Evolutionary conservation across 2,113 vertebrate species (phyloP), one percentile per base, ranked within the genome.

Genomic region (Heterocephalus glaber): DNA sequence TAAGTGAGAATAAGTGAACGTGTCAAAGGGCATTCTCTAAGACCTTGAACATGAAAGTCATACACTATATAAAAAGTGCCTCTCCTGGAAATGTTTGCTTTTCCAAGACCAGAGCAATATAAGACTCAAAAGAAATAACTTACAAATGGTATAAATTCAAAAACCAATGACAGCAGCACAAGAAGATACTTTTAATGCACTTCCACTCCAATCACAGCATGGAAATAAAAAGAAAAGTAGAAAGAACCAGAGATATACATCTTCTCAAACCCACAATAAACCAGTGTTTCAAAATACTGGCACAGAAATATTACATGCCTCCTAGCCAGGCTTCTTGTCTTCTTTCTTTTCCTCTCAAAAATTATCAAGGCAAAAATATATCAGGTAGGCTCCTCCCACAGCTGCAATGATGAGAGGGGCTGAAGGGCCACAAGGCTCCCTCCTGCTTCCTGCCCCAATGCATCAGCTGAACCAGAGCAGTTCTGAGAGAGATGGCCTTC

Each of bases 321-420:
- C 8, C 7, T 35, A 44, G 58, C 8, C 38, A n/a, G 17, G 24
- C 24, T 54, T 17, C n/a, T 44, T 88, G 26, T 24, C 14, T 35
- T 35, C 11, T 44, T 76, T 66, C 41, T 54, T 58, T 74, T n/a
- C 47, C 44, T 49, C 65, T 19, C 12, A 66, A 38, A 65, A 30
- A 52, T 74, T 41, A 30, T 61, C 35, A 94, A 16, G 19, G 56
- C n/a, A n/a, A n/a, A 99, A 99, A 97, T 99, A 99, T 74, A 99
- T 99, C 97, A 99, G 99, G 91, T 99, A 99, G 97, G 99, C 99
- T 4, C 99, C 99, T 30, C 99, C 99, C 2, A 99, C 99, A 0
- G 99, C 99, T 24, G 99, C 99, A 2, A 98, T 99, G 98, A 98
- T 99, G 98, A 99, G 99, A 97, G 98, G 99, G 76, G 99, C 98